Conservation (phyloP, 2,113 vertebrate genomes). For the Polypterus bichir region DNA sequence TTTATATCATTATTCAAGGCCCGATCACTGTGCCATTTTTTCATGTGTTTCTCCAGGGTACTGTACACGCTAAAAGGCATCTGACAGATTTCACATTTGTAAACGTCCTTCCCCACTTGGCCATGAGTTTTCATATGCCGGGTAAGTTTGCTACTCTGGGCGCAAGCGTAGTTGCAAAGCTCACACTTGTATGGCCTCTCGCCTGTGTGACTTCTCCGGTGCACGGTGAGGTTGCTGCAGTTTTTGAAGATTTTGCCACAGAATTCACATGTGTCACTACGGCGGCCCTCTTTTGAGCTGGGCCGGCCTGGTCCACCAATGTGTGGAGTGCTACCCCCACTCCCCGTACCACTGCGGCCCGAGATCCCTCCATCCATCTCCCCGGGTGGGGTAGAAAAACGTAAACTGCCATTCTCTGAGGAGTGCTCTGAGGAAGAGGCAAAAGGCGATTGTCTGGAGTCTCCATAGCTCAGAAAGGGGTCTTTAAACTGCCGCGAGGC, state of each 20-base stretch:
- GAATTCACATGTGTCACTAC: conserved; percentile 98
- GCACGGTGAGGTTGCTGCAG: conserved; percentile 99
- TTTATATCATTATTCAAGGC: conserved; percentile 98
- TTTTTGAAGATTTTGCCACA: conserved; percentile 99
- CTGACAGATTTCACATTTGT: conserved; percentile 99
- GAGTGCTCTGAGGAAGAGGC: conserved; percentile 97
- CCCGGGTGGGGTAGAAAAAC: conserved; percentile 94
- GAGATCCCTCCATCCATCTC: conserved; percentile 93
- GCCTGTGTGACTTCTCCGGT: conserved; percentile 98
- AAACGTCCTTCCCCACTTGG: conserved; percentile 99
- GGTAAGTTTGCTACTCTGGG: conserved; percentile 99
- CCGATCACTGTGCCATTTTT: conserved; percentile 99
- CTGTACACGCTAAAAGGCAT: conserved; percentile 99
- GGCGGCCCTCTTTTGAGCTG: conserved; percentile 91
- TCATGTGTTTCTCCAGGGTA: conserved; percentile 99
- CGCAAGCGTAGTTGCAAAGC: conserved; percentile 98
- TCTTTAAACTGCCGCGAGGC: conserved; percentile 97
- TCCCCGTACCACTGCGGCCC: conserved; percentile 92
- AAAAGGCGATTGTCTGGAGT: conserved; percentile 98
- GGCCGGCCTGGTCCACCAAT: conserved; percentile 88
- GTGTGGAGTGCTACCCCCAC: conserved; percentile 94
- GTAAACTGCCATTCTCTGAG: conserved; percentile 97
- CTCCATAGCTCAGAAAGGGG: conserved; percentile 94
- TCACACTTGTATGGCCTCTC: conserved; percentile 99
- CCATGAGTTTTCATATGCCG: conserved; percentile 99